Base-by-base conservation (phyloP, 2,113 vertebrate genomes). In the Gnathonemus echidnorhynchus region DNA sequence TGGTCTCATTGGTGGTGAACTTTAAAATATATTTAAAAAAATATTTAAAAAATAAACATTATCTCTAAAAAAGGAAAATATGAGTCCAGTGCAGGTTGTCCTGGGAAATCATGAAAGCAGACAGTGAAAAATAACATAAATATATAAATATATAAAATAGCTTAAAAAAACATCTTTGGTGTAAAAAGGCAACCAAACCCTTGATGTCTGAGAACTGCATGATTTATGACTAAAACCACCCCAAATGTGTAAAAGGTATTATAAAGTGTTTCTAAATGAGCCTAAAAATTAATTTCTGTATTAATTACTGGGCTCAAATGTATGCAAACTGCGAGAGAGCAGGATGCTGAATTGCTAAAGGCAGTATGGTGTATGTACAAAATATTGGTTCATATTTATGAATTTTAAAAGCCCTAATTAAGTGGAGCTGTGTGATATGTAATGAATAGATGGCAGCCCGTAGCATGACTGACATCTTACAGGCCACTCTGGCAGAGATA, bases 61-160 rank as follows among this genome's bases (percentile, higher is more conserved):
- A 86, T n/a, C 17, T 46, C 8, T 48, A 45, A 45, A 86, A 58
- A 88, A 45, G 35, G 21, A 56, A 53, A 19, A 58, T 86, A n/a
- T 53, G 89, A 87, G 27, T 66, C 5, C 52, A 52, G 80, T 88
- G 88, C 90, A 90, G 52, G 86, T 88, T 48, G 89, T 88, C 83
- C n/a, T 89, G 87, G 91, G 89, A 92, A 90, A 90, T 91, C 17
- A 92, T 90, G 77, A 91, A 91, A 91, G 74, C 35, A 83, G 52
- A 86, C 53, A 17, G 31, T 49, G 39, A 21, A 86, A 89, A 62
- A 89, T 53, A 87, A n/a, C 46, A 42, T 3, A 42, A 42, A 42
- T 42, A 42, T 42, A 42, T 42, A 42, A 42, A 42, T 42, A 42
- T 42, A 42, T 42, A 42, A 42, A 42, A 42, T 42, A 87, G 84